Base-by-base conservation (phyloP, 1,140 invertebrate genomes). In the Cydia pomonella region DNA sequence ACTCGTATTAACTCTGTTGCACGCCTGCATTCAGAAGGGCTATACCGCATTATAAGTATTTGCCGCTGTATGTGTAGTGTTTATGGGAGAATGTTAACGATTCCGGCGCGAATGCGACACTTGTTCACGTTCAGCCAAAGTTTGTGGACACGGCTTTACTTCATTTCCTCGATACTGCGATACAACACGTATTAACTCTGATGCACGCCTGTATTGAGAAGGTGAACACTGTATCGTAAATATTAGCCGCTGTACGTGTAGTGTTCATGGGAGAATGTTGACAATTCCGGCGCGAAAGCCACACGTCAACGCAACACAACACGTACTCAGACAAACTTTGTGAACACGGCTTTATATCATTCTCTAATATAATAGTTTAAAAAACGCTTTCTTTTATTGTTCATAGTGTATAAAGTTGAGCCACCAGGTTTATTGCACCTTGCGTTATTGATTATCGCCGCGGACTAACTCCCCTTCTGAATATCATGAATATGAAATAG, bases 401-500 rank as follows among this genome's bases (percentile, higher is more conserved):
- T n/a, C n/a, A n/a, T 33, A 33, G 2, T 33, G 16, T n/a, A n/a
- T 50, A n/a, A 18, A 33, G 13, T n/a, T 13, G 13, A 64, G 10
- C 27, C 27, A 29, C 1, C 1, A n/a, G 63, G 63, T 64, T 64
- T 64, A 64, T 64, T 64, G 63, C 63, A 64, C 63, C 29, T 33
- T 64, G 63, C 27, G 27, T 25, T 64, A 64, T 64, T 64, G 63
- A 29, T 27, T 29, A 64, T n/a, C 27, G 63, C 23, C 16, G 6
- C 27, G 10, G 63, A 25, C 23, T 4, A 27, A 13, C 25, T 27
- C 13, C 63, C 63, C 13, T 64, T 29, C 10, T 29, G 63, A 64
- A 64, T 64, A 64, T 33, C 63, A 64, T 64, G 63, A 64, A 27
- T 64, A 29, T 16, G 18, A 33, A 64, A 64, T 64, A 29, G 27